Conservation (phyloP, 1,140 invertebrate species). For the Ridgeia piscesae region DNA sequence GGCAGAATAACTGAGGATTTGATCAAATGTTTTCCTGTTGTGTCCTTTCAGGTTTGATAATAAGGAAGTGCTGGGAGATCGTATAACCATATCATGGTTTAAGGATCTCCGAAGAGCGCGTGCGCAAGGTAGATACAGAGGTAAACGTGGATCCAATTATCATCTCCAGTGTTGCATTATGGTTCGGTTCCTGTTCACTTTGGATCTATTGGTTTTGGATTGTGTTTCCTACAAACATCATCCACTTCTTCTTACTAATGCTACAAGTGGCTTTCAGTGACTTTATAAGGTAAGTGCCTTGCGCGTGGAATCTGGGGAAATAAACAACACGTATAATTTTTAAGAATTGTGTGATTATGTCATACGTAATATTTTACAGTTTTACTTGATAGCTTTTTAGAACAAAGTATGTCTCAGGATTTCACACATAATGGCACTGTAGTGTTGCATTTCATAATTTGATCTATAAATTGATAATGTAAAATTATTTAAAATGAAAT, state of each 20-base stretch:
- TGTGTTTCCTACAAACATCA: neutral
- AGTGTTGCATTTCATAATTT: neutral
- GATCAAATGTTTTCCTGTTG: neutral
- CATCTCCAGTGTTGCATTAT: conserved; percentile 9
- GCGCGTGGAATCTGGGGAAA: neutral
- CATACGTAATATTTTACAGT: neutral
- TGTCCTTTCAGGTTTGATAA: conserved; percentile 28
- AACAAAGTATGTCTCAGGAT: neutral
- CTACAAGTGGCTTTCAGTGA: neutral
- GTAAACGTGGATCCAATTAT: neutral
- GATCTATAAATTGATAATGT: neutral
- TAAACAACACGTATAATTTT: neutral
- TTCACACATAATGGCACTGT: neutral
- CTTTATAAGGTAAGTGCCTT: neutral
- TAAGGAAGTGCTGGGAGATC: conserved; percentile 29
- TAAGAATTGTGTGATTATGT: neutral
- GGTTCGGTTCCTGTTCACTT: conserved; percentile 4
- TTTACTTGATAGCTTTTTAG: neutral
- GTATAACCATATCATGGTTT: conserved; percentile 30
- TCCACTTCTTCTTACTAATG: neutral
- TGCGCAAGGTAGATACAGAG: neutral
- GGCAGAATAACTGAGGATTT: neutral
- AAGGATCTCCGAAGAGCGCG: conserved; percentile 27
- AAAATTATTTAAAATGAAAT: neutral
- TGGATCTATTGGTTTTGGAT: neutral